Base-by-base conservation (phyloP, 2,113 vertebrate genomes). In the Tetraodon nigroviridis region DNA sequence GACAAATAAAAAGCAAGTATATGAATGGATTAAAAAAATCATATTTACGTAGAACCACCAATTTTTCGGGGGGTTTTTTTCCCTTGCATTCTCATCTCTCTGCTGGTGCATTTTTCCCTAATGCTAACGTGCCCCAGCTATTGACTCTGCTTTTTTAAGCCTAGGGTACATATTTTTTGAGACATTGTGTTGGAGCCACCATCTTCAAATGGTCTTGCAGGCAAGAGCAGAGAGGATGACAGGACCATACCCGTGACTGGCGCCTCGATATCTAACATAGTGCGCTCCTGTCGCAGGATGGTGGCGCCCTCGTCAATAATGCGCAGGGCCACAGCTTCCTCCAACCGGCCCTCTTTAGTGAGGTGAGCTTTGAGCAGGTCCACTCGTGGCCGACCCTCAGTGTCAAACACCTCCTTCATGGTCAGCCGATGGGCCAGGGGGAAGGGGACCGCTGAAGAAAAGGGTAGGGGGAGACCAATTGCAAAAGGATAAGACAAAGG, bases 321-420 rank as follows among this genome's bases (percentile, higher is more conserved):
- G 67, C 90, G 90, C 73, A 92, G 79, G n/a, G 91, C 90, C 68
- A 92, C 91, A 0, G 89, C 84, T 74, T 92, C 91, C 77, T 92
- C 91, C 45, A 92, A 83, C 0, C 91, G 87, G 22, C 91, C 91
- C 83, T 92, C 91, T 80, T 92, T 92, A 51, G 90, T 92, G 61
- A 92, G 91, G 78, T 92, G 91, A 75, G 91, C 90, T 82, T 92
- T 92, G 54, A 92, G 88, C 76, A 92, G 83, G 83, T 92, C 91
- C 57, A 92, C 91, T 20, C 91, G 85, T 17, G 91, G 91, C 80
- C 90, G 90, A 37, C 90, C 91, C 55, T 92, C 91, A 0, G 89
- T 84, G 14, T 92, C 91, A 55, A 92, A 92, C 81, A 92, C 91
- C 83, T 92, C 91, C 80, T 92, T 90, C 89, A 92, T 92, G 80